phyloP scores from a whole-genome alignment of 1,140 invertebrate species.

The Probaryconus sp. region DNA sequence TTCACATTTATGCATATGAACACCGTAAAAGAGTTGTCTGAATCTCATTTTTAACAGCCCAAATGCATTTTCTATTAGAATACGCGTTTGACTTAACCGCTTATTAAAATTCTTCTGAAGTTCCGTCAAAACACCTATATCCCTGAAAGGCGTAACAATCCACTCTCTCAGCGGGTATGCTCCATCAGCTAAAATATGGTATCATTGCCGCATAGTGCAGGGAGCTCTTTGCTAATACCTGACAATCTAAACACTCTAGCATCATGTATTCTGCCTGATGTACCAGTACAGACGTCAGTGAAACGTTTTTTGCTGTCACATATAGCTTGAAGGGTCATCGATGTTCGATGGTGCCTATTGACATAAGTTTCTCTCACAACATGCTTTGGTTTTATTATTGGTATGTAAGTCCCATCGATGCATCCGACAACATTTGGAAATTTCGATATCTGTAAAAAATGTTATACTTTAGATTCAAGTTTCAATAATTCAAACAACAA shows the following conservation, averaged over 20 bases:
- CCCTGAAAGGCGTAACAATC: conserved; percentile 63
- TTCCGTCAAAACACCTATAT: conserved; percentile 65
- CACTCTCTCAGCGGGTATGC: conserved; percentile 64
- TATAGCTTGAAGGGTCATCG: conserved; percentile 2
- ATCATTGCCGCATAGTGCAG: neutral
- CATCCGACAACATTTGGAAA: too few relatives aligned
- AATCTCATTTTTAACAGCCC: conserved; percentile 67
- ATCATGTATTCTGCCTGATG: conserved; percentile 62
- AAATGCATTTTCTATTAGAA: conserved; percentile 66
- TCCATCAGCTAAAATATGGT: conserved; percentile 65
- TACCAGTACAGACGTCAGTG: conserved; percentile 57
- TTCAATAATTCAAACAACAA: too few relatives aligned
- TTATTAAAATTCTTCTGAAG: conserved; percentile 62
- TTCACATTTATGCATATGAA: conserved; percentile 55
- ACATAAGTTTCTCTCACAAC: conserved; percentile 1
- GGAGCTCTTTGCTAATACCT: conserved; percentile 4
- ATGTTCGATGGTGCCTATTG: neutral
- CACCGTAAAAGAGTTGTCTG: too few relatives aligned
- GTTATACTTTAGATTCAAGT: too few relatives aligned
- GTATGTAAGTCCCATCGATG: too few relatives aligned
- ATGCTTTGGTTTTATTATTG: too few relatives aligned
- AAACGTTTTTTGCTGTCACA: conserved; percentile 33
- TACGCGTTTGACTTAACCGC: conserved; percentile 45
- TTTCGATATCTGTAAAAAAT: too few relatives aligned
- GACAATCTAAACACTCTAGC: conserved; percentile 33